Percentiles rank a stretch among this genome's conserved stretches.
Evolutionary conservation across 2,113 vertebrate species (phyloP).

Genomic region (Takifugu bimaculatus): DNA sequence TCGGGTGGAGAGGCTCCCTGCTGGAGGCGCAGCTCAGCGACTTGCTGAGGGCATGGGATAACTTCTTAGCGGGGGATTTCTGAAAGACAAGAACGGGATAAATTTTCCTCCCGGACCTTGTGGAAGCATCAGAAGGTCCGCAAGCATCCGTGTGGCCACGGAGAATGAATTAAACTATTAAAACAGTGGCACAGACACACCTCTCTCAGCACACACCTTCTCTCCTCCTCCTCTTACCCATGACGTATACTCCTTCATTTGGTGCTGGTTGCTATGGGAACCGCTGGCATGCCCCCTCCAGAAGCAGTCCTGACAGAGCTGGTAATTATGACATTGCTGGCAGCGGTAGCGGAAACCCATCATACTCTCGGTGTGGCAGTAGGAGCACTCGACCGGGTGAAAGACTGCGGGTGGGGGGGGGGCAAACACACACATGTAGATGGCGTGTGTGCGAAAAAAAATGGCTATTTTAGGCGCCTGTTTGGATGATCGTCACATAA

Average conservation of each 20-base stretch:
- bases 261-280: slow-evolving; percentile 99
- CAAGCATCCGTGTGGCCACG: slow-evolving; percentile 16
- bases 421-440: slow-evolving; percentile 26
- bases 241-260: slow-evolving; percentile 99
- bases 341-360: slow-evolving; percentile 99
- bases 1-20: slow-evolving; percentile 91
- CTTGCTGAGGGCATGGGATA: slow-evolving; percentile 95
- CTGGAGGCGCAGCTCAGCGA: slow-evolving; percentile 97
- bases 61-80: slow-evolving; percentile 99
- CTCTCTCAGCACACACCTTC: slow-evolving; percentile 25
- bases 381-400: slow-evolving; percentile 98
- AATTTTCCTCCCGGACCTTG: neutral
- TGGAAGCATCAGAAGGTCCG: neutral
- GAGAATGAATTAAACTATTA: slow-evolving; percentile 30
- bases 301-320: slow-evolving; percentile 99
- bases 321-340: slow-evolving; percentile 99
- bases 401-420: slow-evolving; percentile 81
- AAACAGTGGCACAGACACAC: slow-evolving; percentile 42
- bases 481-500: neutral
- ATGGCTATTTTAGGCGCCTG: too few species aligned
- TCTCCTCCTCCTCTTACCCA: slow-evolving; percentile 82
- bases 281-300: slow-evolving; percentile 98
- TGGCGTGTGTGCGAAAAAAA: slow-evolving; percentile 22
- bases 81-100: slow-evolving; percentile 39
- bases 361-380: slow-evolving; percentile 99